Conservation (phyloP, 2,797 vertebrate genomes). For the Megaceryle alcyon region DNA sequence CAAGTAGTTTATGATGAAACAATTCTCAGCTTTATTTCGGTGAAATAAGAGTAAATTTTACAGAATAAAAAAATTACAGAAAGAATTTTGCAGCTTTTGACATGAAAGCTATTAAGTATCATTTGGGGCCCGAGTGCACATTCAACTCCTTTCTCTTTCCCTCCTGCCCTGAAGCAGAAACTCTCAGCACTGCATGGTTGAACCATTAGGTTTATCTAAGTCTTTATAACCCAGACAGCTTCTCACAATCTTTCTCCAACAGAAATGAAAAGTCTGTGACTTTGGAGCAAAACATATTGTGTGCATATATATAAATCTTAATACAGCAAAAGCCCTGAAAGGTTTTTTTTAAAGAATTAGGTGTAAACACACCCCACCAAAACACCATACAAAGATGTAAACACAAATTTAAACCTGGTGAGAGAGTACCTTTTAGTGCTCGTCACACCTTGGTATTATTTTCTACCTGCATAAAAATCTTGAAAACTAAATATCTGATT, state of each 20-base stretch:
- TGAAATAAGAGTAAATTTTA: background rate
- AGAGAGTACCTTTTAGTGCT: background rate
- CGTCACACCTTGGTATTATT: background rate
- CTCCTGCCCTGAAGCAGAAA: background rate
- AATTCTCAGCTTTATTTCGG: constrained; percentile 7
- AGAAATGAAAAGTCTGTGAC: background rate
- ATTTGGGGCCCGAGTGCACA: constrained; percentile 2
- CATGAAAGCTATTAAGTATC: constrained; percentile 4
- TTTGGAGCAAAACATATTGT: background rate
- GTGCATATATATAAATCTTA: background rate
- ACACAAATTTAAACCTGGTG: background rate
- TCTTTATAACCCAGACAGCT: constrained; percentile 15
- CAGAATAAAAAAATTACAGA: constrained; percentile 32
- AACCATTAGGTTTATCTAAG: constrained; percentile 16
- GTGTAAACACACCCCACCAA: background rate
- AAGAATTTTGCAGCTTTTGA: constrained; percentile 18
- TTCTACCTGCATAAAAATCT: background rate
- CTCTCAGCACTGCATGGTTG: background rate
- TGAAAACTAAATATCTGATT: background rate
- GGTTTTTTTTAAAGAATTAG: background rate
- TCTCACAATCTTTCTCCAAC: background rate
- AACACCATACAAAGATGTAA: background rate
- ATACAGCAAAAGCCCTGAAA: background rate
- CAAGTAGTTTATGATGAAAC: constrained; percentile 54
- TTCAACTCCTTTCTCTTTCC: background rate